Conservation (phyloP, 2,113 vertebrate genomes). For the Rhinogobius similis region DNA sequence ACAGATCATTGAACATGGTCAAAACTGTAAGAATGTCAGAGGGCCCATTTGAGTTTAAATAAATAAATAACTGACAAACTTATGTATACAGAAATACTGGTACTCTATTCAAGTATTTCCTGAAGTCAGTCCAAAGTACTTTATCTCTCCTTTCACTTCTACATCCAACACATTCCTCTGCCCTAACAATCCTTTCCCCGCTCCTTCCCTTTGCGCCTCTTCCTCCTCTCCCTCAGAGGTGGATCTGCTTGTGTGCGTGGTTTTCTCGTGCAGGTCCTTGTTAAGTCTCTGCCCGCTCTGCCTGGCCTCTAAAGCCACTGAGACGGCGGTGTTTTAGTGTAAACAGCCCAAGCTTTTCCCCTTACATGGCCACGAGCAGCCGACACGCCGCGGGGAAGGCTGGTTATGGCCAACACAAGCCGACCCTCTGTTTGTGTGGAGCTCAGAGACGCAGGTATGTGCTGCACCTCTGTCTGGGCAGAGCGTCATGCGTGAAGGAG, state of each 20-base stretch:
- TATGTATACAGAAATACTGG: no score
- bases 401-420: slow-evolving; percentile 74
- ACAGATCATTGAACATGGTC: no score
- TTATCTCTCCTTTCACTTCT: no score
- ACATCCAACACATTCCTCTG: no score
- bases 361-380: slow-evolving; percentile 77
- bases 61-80: no score
- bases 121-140: no score
- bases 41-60: no score
- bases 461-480: no score
- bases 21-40: no score
- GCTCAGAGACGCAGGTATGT: not conserved
- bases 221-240: not conserved
- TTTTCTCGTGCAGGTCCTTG: slow-evolving; percentile 58
- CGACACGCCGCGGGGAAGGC: slow-evolving; percentile 59
- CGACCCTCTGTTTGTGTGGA: slow-evolving; percentile 31
- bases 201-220: no score
- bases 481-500: not conserved
- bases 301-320: slow-evolving; percentile 64
- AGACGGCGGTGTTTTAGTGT: slow-evolving; percentile 75
- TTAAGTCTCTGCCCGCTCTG: slow-evolving; percentile 70
- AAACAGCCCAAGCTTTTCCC: slow-evolving; percentile 78
- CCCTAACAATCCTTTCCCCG: no score
- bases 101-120: no score
- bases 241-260: slow-evolving; percentile 8